Conservation (phyloP, 2,888 invertebrate species). For the Cephus pygmeus region DNA sequence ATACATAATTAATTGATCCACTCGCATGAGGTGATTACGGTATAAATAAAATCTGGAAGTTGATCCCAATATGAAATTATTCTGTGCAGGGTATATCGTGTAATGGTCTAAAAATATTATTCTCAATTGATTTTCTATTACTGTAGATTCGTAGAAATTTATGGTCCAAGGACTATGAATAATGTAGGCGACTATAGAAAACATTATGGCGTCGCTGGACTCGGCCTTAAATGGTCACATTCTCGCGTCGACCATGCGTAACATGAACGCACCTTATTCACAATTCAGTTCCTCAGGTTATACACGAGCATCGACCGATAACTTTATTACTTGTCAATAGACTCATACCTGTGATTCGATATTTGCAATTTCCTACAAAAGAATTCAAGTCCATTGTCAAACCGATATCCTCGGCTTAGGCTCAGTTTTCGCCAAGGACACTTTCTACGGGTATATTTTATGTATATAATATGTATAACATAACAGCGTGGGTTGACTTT, state of each 20-base stretch:
- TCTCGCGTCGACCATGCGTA: conserved; percentile 31
- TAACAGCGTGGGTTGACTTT: conserved; percentile 1
- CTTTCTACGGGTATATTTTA: no score
- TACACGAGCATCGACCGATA: neutral
- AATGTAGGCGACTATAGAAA: conserved; percentile 8
- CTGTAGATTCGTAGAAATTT: neutral
- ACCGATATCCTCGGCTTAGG: neutral
- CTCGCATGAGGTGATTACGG: neutral
- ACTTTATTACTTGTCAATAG: neutral
- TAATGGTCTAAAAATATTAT: neutral
- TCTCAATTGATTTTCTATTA: neutral
- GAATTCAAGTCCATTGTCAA: neutral
- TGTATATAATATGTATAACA: neutral
- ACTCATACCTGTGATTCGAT: neutral
- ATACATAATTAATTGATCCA: conserved; percentile 16
- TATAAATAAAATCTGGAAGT: neutral
- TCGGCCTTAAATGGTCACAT: conserved; percentile 49
- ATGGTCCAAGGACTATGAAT: neutral
- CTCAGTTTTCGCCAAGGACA: neutral
- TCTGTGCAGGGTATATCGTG: neutral
- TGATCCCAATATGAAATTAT: neutral
- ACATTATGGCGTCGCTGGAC: conserved; percentile 7
- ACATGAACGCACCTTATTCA: conserved; percentile 17
- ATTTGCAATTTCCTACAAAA: neutral
- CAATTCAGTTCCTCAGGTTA: neutral